Base-by-base conservation (phyloP, 1,140 invertebrate species). In the Drosophila biarmipes region DNA sequence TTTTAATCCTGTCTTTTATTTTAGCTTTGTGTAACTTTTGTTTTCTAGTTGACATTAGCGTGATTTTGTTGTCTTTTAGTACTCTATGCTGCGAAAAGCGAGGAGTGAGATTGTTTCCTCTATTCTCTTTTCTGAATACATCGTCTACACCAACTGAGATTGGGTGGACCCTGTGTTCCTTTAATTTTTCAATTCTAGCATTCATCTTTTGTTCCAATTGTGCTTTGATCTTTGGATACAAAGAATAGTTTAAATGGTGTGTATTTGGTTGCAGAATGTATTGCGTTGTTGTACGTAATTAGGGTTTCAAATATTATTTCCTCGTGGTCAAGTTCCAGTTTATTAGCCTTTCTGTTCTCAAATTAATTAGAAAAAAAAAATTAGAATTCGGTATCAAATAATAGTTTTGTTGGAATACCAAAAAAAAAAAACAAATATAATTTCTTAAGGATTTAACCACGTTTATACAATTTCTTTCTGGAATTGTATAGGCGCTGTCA, bases 21-120 rank as follows among this genome's bases (percentile, higher is more conserved):
- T 55, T 55, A 17, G 38, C 38, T 15, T 55, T 55, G 15, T 55
- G 38, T 24, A 55, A 29, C n/a, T 55, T 55, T 55, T 43, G 38
- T 29, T 27, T 42, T 17, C 21, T 55, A 6, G 24, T 7, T 8
- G 38, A 40, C 12, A 24, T 55, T 15, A 54, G 34, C 21, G 52
- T 54, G 4, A 40, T 38, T 6, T 27, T 38, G 4, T 54, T 21
- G 10, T 54, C 35, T 27, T 21, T 54, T 24, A 15, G 21, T 24
- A 54, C 52, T 12, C 11, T 37, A n/a, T 54, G 37, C 42, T 54
- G 4, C 2, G 52, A 54, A 12, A 54, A 54, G n/a, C 52, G 35
- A 10, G 19, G 34, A 10, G 34, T 54, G 8, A 54, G 31, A 27
- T 54, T 54, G 7, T 54, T 42, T 12, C 37, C n/a, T n/a, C 53